phyloP scores from a whole-genome alignment of 2,888 invertebrate species.

The Kryphioiulus occultus region DNA sequence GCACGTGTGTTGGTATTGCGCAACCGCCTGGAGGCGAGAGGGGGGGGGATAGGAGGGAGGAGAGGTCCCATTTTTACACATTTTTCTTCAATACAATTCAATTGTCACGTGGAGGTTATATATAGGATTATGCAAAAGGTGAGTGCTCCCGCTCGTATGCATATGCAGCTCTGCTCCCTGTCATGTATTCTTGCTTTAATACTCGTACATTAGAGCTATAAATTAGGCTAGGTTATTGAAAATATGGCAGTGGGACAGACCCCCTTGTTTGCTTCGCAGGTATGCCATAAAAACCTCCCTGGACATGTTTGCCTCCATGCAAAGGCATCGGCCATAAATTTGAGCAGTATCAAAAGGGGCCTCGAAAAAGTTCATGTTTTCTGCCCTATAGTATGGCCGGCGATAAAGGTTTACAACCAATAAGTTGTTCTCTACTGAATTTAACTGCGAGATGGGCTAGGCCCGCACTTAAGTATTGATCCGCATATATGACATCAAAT shows the following conservation, averaged over 20 bases:
- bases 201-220: conserved; percentile 17
- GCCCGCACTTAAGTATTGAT: conserved; percentile 15
- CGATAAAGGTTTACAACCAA: conserved; percentile 17
- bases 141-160: not conserved
- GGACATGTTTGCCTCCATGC: conserved; percentile 23
- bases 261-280: conserved; percentile 17
- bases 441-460: conserved; percentile 7
- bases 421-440: conserved; percentile 23
- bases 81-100: conserved; percentile 7
- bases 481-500: conserved; percentile 17
- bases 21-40: not conserved
- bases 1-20: not conserved
- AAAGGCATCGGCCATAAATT: conserved; percentile 23
- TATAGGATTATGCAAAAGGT: conserved; percentile 23
- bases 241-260: conserved; percentile 16
- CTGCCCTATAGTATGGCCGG: not conserved
- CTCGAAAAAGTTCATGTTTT: conserved; percentile 17
- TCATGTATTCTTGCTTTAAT: conserved; percentile 17
- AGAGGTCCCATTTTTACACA: conserved; percentile 17
- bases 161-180: conserved; percentile 14
- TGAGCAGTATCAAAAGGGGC: not conserved
- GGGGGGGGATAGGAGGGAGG: not conserved
- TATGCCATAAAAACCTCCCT: conserved; percentile 17
- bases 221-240: conserved; percentile 16
- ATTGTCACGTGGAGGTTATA: conserved; percentile 16